Evolutionary conservation across 2,797 vertebrate genomes (phyloP), one percentile per base, ranked within the genome.

Genomic region (Anguilla marmorata): DNA sequence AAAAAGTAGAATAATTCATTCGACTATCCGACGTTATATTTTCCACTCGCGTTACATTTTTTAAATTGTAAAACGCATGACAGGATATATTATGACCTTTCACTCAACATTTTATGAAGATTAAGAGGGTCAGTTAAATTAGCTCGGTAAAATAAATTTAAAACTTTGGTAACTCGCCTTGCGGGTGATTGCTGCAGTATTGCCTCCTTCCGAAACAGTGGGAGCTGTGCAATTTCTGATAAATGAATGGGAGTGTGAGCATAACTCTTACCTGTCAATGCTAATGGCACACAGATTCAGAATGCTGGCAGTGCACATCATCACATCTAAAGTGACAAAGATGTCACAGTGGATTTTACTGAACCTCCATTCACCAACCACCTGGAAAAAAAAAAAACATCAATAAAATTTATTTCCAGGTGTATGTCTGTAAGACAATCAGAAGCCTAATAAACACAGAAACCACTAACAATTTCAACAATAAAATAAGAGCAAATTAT

Each of bases 271-370:
- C 96, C 96, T 96, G 95, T 97, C 96, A 0, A 97, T 97, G 94
- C 96, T 97, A 94, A 97, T 97, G 92, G 96, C 96, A 85, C 96
- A 97, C 86, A 97, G 95, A 91, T 97, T 97, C 91, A 97, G 94
- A 93, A 97, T 97, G 89, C 96, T 97, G 50, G 96, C 96, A 1
- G 96, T 97, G 88, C 96, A 97, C 96, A 97, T 97, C 96, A 97
- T 97, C 83, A 97, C 96, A 0, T 97, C 96, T 85, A 97, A 94
- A 84, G 96, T 97, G 90, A 97, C 95, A 1, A 97, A 97, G 93
- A 97, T 96, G 88, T 97, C 96, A 91, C 96, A 97, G 92, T 97
- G 96, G 92, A 97, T 95, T 90, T 92, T 95, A 85, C 95, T 97
- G 92, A 97, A 97, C 54, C 95, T 94, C 96, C 96, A 97, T 91